Conservation (phyloP, 2,888 invertebrate species). For the Mythimna albipuncta region DNA sequence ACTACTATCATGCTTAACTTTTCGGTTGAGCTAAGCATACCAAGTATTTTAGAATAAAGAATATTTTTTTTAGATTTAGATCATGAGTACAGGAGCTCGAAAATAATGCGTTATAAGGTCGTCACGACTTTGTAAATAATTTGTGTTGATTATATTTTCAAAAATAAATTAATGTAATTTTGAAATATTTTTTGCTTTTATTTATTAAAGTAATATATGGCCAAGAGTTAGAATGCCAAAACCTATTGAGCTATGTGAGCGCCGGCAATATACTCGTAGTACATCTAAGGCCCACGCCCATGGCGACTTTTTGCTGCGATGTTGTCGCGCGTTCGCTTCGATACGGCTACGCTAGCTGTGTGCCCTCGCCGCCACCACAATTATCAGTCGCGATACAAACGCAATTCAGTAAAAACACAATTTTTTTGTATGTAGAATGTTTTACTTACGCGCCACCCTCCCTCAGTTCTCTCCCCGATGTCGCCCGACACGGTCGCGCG, state of each 20-base stretch:
- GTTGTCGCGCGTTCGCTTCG: no score
- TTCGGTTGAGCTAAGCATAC: background rate
- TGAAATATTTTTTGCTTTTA: background rate
- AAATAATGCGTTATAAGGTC: background rate
- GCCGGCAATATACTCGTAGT: no score
- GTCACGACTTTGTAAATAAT: constrained; percentile 16
- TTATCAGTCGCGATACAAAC: no score
- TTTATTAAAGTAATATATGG: background rate
- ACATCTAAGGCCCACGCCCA: no score
- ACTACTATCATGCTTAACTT: background rate
- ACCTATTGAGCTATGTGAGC: background rate
- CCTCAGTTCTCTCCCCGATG: no score
- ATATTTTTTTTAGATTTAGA: background rate
- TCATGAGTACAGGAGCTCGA: background rate
- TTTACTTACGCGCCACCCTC: no score
- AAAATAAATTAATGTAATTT: constrained; percentile 6
- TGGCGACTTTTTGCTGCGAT: no score
- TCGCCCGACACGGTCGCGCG: no score
- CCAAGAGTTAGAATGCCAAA: background rate
- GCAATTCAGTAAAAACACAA: no score
- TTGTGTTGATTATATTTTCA: constrained; percentile 1
- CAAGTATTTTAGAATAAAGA: background rate
- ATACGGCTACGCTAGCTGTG: no score
- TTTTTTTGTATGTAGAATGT: no score
- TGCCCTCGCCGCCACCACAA: no score